Evolutionary conservation across 2,113 vertebrate species (phyloP).

Genomic region (Turdus rufiventris): DNA sequence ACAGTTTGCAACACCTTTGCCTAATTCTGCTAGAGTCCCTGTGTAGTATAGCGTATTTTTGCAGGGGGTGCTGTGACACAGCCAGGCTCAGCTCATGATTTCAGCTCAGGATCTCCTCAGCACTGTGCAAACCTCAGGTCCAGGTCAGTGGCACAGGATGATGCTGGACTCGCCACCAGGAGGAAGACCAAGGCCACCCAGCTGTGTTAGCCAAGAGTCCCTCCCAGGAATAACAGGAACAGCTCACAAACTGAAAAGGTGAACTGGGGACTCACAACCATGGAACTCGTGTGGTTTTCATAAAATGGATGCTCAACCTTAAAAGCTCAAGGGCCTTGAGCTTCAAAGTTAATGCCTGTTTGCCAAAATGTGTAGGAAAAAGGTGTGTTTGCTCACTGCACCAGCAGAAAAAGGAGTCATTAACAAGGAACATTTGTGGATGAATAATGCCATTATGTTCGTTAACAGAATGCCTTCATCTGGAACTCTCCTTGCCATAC

Average conservation of each 20-base stretch:
- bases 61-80: background rate
- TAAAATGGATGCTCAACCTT: background rate
- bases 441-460: background rate
- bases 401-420: background rate
- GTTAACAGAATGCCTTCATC: background rate
- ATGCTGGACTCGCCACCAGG: background rate
- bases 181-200: background rate
- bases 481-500: background rate
- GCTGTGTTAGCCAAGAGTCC: rapidly evolving
- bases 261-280: background rate
- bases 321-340: background rate
- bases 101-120: background rate
- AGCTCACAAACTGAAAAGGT: background rate
- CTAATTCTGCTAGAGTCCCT: background rate
- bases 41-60: background rate
- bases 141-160: background rate
- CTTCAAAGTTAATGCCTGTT: background rate
- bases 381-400: background rate
- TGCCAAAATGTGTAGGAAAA: background rate
- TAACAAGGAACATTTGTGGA: background rate
- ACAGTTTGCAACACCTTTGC: background rate
- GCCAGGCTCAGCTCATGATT: background rate
- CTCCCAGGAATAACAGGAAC: background rate
- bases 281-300: background rate
- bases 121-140: background rate